Conservation (phyloP, 2,888 invertebrate species). For the Drosophila borborema region DNA sequence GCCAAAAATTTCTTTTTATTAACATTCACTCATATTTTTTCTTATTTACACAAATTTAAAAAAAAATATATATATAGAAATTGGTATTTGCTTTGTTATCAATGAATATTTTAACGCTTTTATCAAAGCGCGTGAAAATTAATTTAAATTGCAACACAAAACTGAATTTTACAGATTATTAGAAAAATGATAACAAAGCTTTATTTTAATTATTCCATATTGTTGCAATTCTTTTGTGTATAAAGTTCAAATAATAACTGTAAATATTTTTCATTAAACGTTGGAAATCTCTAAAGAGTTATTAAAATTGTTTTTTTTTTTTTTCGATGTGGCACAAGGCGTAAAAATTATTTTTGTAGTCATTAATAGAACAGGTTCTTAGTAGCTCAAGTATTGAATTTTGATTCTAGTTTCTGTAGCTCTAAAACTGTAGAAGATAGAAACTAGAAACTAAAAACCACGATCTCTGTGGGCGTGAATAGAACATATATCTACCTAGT, state of each 20-base stretch:
- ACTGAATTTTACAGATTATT: constrained; percentile 14
- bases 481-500: too few species aligned
- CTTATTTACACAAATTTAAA: neutral
- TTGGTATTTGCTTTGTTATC: constrained; percentile 30
- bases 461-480: too few species aligned
- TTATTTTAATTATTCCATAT: constrained; percentile 3
- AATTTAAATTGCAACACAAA: constrained; percentile 43
- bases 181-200: constrained; percentile 6
- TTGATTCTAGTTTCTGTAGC: too few species aligned
- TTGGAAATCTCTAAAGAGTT: constrained; percentile 1
- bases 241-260: constrained; percentile 5
- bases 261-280: neutral
- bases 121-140: constrained; percentile 50
- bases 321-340: too few species aligned
- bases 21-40: neutral
- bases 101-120: constrained; percentile 31
- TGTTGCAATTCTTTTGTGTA: constrained; percentile 13
- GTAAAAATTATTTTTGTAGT: too few species aligned
- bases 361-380: too few species aligned
- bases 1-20: constrained; percentile 18
- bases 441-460: too few species aligned
- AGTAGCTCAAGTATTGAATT: too few species aligned
- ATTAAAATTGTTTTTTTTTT: neutral
- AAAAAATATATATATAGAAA: constrained; percentile 12
- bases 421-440: too few species aligned